Evolutionary conservation across 1,140 invertebrate genomes (phyloP).

Genomic region (Elymnias hypermnestra): DNA sequence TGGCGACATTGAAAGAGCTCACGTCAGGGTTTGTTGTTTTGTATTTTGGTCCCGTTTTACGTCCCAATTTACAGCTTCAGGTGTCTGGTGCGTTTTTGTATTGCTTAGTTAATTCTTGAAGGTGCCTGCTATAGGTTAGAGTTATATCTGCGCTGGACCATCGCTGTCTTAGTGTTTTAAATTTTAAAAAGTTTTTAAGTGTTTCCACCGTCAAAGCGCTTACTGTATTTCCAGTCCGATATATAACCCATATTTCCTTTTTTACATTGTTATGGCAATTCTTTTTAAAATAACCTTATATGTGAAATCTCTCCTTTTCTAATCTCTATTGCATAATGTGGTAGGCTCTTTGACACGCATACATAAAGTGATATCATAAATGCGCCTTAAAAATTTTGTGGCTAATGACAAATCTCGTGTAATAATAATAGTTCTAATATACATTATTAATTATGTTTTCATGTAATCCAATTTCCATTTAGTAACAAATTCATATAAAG

Average conservation of each 20-base stretch:
- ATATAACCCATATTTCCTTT: too few relatives aligned
- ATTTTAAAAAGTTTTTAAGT: constrained; percentile 1
- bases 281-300: too few relatives aligned
- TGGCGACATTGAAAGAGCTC: constrained; percentile 11
- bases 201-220: constrained; percentile 5
- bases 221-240: too few relatives aligned
- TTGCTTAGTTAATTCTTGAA: constrained; percentile 25
- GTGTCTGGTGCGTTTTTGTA: constrained; percentile 29
- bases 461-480: constrained; percentile 12
- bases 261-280: too few relatives aligned
- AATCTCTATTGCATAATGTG: too few relatives aligned
- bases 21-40: constrained; percentile 14
- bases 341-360: constrained; percentile 16
- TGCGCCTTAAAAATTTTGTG: constrained; percentile 12
- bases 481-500: not conserved
- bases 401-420: constrained; percentile 17
- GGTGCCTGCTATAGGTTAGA: constrained; percentile 22
- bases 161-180: constrained; percentile 10
- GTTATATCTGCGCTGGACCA: not conserved
- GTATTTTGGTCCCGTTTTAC: constrained; percentile 22
- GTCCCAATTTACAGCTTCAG: constrained; percentile 28
- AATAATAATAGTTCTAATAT: constrained; percentile 10
- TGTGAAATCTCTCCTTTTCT: too few relatives aligned
- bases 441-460: constrained; percentile 6
- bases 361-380: not conserved